Percentiles rank a stretch among this genome's conserved stretches.
Conservation (phyloP, 2,797 vertebrate species). For the Parauchenoglanis ngamensis region DNA sequence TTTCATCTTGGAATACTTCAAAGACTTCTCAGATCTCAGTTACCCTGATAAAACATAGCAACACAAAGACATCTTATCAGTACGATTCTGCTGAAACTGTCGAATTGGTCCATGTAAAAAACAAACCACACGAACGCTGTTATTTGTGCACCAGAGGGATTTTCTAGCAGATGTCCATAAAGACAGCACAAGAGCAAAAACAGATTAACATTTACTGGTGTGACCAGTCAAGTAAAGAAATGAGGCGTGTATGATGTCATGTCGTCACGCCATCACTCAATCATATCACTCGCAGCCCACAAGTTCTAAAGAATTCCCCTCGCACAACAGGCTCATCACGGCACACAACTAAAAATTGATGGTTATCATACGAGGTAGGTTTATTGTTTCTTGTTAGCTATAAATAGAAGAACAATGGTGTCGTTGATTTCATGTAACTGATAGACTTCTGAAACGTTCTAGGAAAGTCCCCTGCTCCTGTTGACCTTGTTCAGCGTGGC, state of each 20-base stretch:
- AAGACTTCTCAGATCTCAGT: neutral
- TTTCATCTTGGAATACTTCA: neutral
- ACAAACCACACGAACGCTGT: neutral
- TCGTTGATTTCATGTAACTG: too few relatives aligned
- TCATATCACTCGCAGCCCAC: neutral
- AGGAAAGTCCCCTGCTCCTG: neutral
- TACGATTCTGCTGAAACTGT: neutral
- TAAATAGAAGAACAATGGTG: neutral
- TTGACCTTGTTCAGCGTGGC: neutral
- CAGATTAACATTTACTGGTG: constrained; percentile 62
- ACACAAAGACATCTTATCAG: neutral
- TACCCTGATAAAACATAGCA: neutral
- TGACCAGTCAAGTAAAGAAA: constrained; percentile 56
- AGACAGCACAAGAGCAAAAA: constrained; percentile 48
- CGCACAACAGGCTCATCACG: neutral
- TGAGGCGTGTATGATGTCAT: constrained; percentile 32
- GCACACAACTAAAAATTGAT: neutral
- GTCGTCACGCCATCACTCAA: neutral
- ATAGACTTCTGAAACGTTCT: neutral
- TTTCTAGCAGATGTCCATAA: constrained; percentile 2
- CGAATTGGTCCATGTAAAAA: neutral
- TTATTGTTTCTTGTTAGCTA: neutral
- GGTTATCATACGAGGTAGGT: neutral
- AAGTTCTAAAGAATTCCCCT: neutral
- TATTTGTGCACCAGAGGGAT: neutral